Percentiles rank a stretch among this genome's conserved stretches.
phyloP scores from a whole-genome alignment of 2,113 vertebrate genomes.

The Poicephalus gulielmi region DNA sequence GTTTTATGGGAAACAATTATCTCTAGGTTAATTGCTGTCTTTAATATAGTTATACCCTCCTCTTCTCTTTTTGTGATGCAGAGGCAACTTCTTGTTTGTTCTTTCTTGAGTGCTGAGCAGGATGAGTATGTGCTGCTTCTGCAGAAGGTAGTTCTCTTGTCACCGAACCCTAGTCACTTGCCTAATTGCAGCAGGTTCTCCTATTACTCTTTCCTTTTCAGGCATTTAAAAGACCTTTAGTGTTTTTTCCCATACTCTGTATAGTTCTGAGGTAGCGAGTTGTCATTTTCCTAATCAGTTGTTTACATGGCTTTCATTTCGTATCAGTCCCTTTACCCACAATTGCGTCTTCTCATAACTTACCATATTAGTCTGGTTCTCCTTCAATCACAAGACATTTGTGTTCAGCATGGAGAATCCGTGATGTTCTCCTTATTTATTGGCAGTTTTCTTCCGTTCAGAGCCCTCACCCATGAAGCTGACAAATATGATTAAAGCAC shows the following conservation, averaged over 20 bases:
- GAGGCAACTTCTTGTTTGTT: rapidly evolving
- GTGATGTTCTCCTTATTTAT: neutral
- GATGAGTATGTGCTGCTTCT: neutral
- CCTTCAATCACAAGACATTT: neutral
- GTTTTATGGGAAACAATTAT: neutral
- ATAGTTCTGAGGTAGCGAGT: neutral
- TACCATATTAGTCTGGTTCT: neutral
- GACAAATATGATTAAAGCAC: neutral
- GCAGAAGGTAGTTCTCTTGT: neutral
- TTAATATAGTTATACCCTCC: neutral
- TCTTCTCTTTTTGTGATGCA: neutral
- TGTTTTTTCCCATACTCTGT: neutral
- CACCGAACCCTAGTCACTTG: neutral
- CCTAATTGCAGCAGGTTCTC: neutral
- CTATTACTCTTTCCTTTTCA: neutral
- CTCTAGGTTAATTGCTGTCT: neutral
- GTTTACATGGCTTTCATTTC: neutral
- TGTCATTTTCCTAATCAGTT: neutral
- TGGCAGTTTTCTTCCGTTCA: neutral
- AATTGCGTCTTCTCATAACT: neutral
- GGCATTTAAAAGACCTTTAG: neutral
- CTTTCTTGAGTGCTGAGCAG: neutral
- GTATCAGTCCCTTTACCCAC: neutral
- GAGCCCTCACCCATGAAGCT: neutral
- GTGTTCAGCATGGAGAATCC: neutral